Base-by-base conservation (phyloP, 2,888 invertebrate species). In the Ophonus ardosiacus region DNA sequence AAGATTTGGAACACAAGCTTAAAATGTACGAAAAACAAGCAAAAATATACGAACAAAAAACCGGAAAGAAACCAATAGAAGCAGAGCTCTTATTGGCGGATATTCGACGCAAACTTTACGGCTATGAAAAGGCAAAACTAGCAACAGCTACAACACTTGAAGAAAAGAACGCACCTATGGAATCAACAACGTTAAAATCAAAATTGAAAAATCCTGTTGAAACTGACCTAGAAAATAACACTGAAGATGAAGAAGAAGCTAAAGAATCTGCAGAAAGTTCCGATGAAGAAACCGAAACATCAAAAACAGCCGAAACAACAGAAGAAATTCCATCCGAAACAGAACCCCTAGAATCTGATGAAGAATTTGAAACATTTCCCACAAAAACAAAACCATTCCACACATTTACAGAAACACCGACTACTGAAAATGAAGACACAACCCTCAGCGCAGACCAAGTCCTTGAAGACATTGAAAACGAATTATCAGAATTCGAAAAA, bases 401-500 rank as follows among this genome's bases (percentile, higher is more conserved):
- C 13, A 8, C 7, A 51, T 1, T 10, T 13, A 8, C 8, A 51
- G 7, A 51, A 51, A 2, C 43, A 51, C 31, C 31, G 6, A 31
- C 5, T 17, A 59, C 5, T 51, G 78, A 57, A 1, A 31, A n/a
- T 61, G 59, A 15, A 10, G 17, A 80, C 61, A 80, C 38, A 24
- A 40, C 80, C 0, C 18, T 38, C 40, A 21, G 40, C 3, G 7
- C 40, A 38, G 59, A 59, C 15, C 10, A 43, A 18, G 10, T 63
- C 7, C 17, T 78, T 21, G 78, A 78, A 78, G 78, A 78, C 4
- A 78, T 78, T 10, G 57, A 57, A 57, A 56, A 57, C 18, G 57
- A 78, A 40, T 10, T 78, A 24, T 24, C 15, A 8, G 57, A 57
- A 56, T 31, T 57, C 24, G 68, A 38, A 38, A 8, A 24, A 4